Conservation (phyloP, 2,888 invertebrate genomes). For the Drosophila suboccidentalis region DNA sequence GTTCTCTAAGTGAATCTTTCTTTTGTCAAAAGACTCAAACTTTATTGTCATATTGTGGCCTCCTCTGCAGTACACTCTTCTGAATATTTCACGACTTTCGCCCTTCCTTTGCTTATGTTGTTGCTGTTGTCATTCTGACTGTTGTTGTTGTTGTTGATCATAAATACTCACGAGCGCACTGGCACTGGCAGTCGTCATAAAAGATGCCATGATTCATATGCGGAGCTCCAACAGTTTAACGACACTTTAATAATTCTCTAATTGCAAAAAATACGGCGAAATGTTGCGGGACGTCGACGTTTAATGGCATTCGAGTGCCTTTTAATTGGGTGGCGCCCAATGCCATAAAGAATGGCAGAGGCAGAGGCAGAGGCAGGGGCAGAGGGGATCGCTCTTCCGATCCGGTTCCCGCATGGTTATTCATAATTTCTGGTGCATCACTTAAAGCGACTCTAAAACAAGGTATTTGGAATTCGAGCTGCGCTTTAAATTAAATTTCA, state of each 20-base stretch:
- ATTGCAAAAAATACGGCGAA: slow-evolving; percentile 64
- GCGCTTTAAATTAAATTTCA: slow-evolving; percentile 20
- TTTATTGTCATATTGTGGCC: slow-evolving; percentile 7
- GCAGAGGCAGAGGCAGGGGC: not conserved
- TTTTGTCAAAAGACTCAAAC: not conserved
- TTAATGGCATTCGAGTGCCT: slow-evolving; percentile 75
- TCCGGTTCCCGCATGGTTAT: slow-evolving; percentile 50
- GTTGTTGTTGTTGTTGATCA: slow-evolving; percentile 22
- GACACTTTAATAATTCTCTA: slow-evolving; percentile 82
- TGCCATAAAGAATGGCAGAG: slow-evolving; percentile 49
- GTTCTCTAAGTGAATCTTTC: not conserved
- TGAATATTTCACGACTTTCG: not conserved
- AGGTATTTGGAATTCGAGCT: slow-evolving; percentile 27
- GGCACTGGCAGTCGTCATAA: slow-evolving; percentile 62
- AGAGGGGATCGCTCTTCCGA: not conserved
- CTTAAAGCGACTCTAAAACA: slow-evolving; percentile 53
- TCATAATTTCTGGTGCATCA: slow-evolving; percentile 58
- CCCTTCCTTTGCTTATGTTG: not conserved
- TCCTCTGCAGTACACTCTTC: not conserved
- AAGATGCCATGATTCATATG: slow-evolving; percentile 69
- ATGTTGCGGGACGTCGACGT: slow-evolving; percentile 37
- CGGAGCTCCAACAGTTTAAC: slow-evolving; percentile 63
- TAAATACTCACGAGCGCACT: slow-evolving; percentile 65
- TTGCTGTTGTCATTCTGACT: not conserved
- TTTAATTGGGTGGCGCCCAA: slow-evolving; percentile 79